Percentiles rank a stretch among this genome's conserved stretches.
These are phyloP conservation scores for Carassius gibelio DNA, from an alignment of 2,113 vertebrate species.

Conservation along the genomic window DNA sequence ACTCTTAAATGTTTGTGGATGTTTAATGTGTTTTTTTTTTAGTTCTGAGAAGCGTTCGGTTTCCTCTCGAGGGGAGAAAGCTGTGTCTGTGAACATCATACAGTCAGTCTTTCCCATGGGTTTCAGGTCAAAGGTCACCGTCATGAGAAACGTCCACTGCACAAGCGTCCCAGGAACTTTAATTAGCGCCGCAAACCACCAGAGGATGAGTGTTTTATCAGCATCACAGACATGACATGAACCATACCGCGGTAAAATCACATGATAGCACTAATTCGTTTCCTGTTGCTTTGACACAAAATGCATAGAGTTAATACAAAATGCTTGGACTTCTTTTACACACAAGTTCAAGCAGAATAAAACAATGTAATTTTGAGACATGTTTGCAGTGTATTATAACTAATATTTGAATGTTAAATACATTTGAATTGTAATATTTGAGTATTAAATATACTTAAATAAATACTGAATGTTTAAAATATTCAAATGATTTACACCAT, in stretches of 20 bases:
- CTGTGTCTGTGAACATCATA: neutral
- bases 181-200: neutral
- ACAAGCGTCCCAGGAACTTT: neutral
- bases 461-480: neutral
- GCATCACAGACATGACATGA: neutral
- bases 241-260: neutral
- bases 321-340: too few species aligned
- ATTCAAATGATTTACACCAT: neutral
- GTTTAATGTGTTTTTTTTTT: neutral
- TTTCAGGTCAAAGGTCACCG: constrained; percentile 41
- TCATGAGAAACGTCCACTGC: constrained; percentile 25
- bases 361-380: too few species aligned
- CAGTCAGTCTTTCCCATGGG: constrained; percentile 29
- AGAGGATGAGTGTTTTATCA: neutral
- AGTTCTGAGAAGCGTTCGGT: neutral
- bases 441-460: too few species aligned
- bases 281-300: too few species aligned
- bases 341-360: too few species aligned
- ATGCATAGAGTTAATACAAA: too few species aligned
- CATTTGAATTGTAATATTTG: too few species aligned
- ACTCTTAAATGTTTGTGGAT: too few species aligned
- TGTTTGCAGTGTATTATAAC: too few species aligned
- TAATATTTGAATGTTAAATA: too few species aligned
- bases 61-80: neutral
- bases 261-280: neutral